Percentiles rank a stretch among this genome's conserved stretches.
Conservation (phyloP, 2,797 vertebrate genomes). For the Hippocampus kuda region DNA sequence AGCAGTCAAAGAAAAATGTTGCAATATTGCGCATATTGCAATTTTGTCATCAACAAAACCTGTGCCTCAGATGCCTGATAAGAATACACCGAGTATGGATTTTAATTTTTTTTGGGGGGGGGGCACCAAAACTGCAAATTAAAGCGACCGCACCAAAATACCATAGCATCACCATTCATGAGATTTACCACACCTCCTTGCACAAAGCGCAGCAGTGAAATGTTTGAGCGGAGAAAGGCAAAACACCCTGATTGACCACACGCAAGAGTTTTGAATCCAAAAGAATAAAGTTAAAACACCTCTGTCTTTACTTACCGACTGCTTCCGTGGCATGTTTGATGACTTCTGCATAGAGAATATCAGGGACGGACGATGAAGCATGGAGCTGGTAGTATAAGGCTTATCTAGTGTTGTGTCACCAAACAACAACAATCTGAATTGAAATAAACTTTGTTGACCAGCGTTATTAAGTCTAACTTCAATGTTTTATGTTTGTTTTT, state of each 20-base stretch:
- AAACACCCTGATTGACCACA: slow-evolving; percentile 1
- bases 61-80: neutral
- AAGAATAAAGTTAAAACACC: slow-evolving; percentile 15
- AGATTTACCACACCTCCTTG: slow-evolving; percentile 7
- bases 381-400: neutral
- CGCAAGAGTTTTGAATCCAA: neutral
- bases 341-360: slow-evolving; percentile 54
- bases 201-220: slow-evolving; percentile 13
- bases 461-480: too few relatives aligned
- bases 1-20: slow-evolving; percentile 20
- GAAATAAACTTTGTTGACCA: too few relatives aligned
- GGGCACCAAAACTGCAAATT: slow-evolving; percentile 21
- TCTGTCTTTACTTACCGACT: slow-evolving; percentile 52
- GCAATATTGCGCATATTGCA: slow-evolving; percentile 9
- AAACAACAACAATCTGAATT: neutral
- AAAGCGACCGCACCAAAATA: slow-evolving; percentile 34
- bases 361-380: neutral
- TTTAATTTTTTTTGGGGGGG: too few relatives aligned
- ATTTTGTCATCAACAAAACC: neutral
- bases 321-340: slow-evolving; percentile 29
- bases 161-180: slow-evolving; percentile 58
- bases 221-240: neutral
- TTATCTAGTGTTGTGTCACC: neutral
- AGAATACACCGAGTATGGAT: neutral
- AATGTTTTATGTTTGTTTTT: too few relatives aligned